Evolutionary conservation across 2,113 vertebrate species (phyloP).

Genomic region (Varanus komodoensis): DNA sequence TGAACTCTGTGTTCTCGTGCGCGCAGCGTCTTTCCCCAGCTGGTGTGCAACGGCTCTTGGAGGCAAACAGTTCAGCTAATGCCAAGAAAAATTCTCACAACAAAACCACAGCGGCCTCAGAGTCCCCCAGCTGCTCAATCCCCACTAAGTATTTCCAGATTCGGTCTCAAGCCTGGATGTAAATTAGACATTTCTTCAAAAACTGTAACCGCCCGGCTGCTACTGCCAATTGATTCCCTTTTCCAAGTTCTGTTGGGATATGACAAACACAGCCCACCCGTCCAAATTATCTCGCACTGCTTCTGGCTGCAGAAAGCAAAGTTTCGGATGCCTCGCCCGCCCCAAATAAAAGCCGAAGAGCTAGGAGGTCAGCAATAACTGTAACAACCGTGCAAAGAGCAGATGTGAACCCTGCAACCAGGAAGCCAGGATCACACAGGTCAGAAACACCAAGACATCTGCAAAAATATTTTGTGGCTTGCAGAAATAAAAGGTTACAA

Average conservation of each 20-base stretch:
- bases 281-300: neutral
- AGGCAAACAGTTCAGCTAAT: neutral
- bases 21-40: neutral
- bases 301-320: neutral
- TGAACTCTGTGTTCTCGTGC: neutral
- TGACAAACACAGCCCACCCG: accelerated
- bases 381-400: neutral
- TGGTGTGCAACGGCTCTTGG: neutral
- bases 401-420: neutral
- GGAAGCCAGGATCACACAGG: neutral
- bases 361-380: neutral
- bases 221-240: neutral
- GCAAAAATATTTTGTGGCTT: neutral
- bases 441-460: neutral
- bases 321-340: neutral
- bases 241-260: neutral
- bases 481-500: neutral
- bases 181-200: neutral
- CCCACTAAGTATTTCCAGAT: conserved; percentile 4
- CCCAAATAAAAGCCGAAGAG: neutral
- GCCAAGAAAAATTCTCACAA: neutral
- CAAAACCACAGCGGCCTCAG: neutral
- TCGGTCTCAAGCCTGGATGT: neutral
- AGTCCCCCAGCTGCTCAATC: neutral
- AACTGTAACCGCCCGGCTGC: neutral